Evolutionary conservation across 1,140 invertebrate genomes (phyloP), one percentile per base, ranked within the genome.

Genomic region (Acromyrmex heyeri): DNA sequence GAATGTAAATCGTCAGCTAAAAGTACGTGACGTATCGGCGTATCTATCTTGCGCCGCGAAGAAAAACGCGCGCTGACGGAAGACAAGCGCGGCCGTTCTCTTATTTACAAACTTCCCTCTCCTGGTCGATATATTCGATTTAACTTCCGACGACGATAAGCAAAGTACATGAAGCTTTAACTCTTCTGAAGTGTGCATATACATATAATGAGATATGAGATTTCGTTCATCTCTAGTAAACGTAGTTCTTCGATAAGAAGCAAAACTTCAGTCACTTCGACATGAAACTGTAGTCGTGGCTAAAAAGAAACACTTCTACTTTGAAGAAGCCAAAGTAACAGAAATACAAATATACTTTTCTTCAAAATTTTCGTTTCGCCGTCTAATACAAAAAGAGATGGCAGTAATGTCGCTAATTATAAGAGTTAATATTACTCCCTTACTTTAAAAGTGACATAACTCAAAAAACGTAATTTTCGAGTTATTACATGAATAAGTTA

Each of bases 1-100:
- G 69, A 73, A 83, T 83, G 79, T 83, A 83, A 83, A 83, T 83
- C 79, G 55, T 75, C 79, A 83, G 79, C 69, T 82, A 61, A 73
- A 73, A 73, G 79, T 75, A 75, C 79, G 69, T 75, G 69, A 75
- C 27, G 69, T 83, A 73, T 82, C 79, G 79, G 55, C 53, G 55
- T 24, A 83, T 83, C 79, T 75, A 61, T 83, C 79, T 73, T 75
- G 55, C 55, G 21, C 18, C 24, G 34, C 5, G 53, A 61, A 73
- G 67, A 73, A 38, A 44, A 73, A 73, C 67, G 78, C 30, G 34
- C 50, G 64, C 62, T 34, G 70, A 70, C 79, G 79, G 79, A 34
- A 75, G 79, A 82, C 67, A 75, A 61, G 69, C 21, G 38, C 69
- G 69, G 12, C 61, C 57, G 69, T 83, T 75, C 44, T 83, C 69